Evolutionary conservation across 1,140 invertebrate genomes (phyloP), one percentile per base, ranked within the genome.

Genomic region (Neoseiulus cucumeris): DNA sequence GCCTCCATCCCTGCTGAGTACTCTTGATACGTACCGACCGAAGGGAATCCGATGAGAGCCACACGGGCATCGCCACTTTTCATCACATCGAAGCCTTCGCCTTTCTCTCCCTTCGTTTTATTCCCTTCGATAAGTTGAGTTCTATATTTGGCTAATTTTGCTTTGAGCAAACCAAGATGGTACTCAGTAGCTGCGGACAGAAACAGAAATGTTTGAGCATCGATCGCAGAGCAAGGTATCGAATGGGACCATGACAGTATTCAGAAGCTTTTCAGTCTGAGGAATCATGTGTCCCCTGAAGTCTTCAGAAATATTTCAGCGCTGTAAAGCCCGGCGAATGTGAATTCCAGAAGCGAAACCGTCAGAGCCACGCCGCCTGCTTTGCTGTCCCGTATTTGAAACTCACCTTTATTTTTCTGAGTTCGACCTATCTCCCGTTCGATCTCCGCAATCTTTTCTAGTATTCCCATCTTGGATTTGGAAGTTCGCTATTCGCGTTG

Each of bases 61-160:
- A 98, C 91, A 74, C 96, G 80, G 5, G 96, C 96, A 87, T 99
- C 96, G 45, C 96, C 96, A 72, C 91, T 95, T 79, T 99, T 99
- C 69, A 98, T 81, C 14, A 99, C 96, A 85, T 99, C 96, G 78
- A 99, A 99, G 9, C 96, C 96, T 80, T 99, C 96, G 17, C 96
- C 96, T 77, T 96, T 98, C 72, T 94, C 90, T 41, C 87, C 86
- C 73, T 92, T 89, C 76, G 97, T 98, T 2, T 76, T 76, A 0
- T 86, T 80, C 0, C 94, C 93, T 74, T 98, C 94, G 33, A 99
- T 75, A 17, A 99, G 76, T 73, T 98, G 91, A 6, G 91, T 87
- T 44, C 95, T 80, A 73, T 96, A 98, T 75, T 98, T 98, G 0
- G 96, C 95, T 73, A 99, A 78, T 79, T 99, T 99, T 0, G 96